Conservation (phyloP, 2,113 vertebrate species). For the Anolis sagrei region DNA sequence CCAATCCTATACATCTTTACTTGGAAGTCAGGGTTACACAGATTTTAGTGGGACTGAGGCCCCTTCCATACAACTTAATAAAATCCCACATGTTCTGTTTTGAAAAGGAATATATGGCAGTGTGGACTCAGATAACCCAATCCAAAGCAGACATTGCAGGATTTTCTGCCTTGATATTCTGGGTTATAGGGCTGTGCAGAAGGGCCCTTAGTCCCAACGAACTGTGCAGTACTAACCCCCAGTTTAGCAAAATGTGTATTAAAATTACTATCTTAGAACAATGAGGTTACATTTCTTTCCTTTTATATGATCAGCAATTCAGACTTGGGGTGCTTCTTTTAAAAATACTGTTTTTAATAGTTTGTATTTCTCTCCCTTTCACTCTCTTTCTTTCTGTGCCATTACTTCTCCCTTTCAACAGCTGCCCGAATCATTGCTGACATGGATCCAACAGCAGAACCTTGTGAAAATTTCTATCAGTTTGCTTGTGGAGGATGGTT, state of each 20-base stretch:
- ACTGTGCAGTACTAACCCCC: too few species aligned
- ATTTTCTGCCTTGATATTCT: too few species aligned
- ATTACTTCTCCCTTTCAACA: slow-evolving; percentile 59
- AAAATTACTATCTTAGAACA: neutral
- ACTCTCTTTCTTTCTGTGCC: neutral
- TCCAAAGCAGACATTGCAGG: too few species aligned
- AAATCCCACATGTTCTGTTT: too few species aligned
- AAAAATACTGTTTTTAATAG: neutral
- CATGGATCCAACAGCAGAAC: slow-evolving; percentile 86
- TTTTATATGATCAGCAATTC: neutral
- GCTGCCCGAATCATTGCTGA: slow-evolving; percentile 92
- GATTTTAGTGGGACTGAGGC: too few species aligned
- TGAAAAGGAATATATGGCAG: too few species aligned
- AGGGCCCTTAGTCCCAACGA: too few species aligned
- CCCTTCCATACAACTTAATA: too few species aligned
- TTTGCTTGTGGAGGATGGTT: slow-evolving; percentile 95
- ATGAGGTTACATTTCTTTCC: neutral
- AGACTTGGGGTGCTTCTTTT: neutral
- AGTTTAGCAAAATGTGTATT: neutral
- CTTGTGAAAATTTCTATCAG: slow-evolving; percentile 92
- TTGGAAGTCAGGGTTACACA: too few species aligned
- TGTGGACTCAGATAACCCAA: too few species aligned
- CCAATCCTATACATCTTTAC: too few species aligned
- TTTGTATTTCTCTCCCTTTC: neutral
- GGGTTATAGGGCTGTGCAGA: too few species aligned